Conservation (phyloP, 2,797 vertebrate genomes). For the Myotis findleyi region DNA sequence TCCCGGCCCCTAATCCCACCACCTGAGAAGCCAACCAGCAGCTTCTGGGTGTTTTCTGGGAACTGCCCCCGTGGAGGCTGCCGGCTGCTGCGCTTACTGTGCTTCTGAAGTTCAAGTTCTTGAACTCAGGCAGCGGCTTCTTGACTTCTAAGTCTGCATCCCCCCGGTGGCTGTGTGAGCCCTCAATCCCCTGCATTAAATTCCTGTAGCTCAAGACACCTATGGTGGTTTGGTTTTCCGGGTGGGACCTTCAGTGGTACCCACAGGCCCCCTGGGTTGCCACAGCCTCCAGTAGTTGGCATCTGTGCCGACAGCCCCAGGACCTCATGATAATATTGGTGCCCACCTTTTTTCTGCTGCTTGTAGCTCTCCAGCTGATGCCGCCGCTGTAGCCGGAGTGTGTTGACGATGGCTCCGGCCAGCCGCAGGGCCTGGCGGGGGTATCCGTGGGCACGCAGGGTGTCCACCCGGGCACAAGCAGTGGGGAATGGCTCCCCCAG, state of each 20-base stretch:
- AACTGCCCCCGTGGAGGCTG: too few species aligned
- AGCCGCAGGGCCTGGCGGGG: conserved; percentile 84
- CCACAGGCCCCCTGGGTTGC: not conserved
- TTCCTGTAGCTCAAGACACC: not conserved
- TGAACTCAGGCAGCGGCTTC: not conserved
- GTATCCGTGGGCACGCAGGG: conserved; percentile 86
- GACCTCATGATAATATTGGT: fast-evolving
- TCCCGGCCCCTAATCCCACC: not conserved
- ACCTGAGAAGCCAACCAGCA: not conserved
- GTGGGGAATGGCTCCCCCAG: conserved; percentile 86
- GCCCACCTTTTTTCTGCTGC: conserved; percentile 86
- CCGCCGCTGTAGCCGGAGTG: conserved; percentile 83
- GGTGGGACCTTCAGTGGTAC: not conserved
- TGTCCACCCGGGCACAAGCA: conserved; percentile 86
- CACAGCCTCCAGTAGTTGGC: not conserved
- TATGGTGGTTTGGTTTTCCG: not conserved
- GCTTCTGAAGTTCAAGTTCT: not conserved
- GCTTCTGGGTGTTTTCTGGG: not conserved
- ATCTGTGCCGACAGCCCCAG: not conserved
- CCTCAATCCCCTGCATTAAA: not conserved
- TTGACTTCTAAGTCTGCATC: not conserved
- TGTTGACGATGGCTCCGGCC: conserved; percentile 82
- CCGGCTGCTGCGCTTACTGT: not conserved
- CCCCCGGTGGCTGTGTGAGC: not conserved
- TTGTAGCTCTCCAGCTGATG: conserved; percentile 86